Evolutionary conservation across 2,113 vertebrate species (phyloP).

Genomic region (Hyperopisus bebe): DNA sequence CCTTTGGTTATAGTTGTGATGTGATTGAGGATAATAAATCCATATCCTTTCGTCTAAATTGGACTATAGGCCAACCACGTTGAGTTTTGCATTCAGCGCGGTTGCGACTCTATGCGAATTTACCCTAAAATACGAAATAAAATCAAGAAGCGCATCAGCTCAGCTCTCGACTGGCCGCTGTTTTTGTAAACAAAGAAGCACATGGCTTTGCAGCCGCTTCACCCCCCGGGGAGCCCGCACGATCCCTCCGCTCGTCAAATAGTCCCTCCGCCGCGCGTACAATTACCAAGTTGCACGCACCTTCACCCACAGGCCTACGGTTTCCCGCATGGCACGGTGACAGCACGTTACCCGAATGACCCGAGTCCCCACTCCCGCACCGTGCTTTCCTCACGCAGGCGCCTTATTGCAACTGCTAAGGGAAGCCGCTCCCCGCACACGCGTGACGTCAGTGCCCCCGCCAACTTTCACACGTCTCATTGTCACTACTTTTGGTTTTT

Average conservation of each 20-base stretch:
- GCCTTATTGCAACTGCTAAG: neutral
- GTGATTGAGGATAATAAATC: neutral
- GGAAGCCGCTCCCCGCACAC: neutral
- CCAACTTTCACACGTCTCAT: neutral
- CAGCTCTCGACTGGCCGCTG: constrained; percentile 43
- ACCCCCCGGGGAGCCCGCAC: constrained; percentile 9
- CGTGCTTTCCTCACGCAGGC: neutral
- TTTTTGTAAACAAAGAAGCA: constrained; percentile 61
- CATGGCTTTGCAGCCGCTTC: constrained; percentile 41
- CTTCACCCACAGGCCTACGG: neutral
- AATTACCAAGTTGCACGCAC: neutral
- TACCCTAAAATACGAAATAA: neutral
- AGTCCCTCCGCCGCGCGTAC: constrained; percentile 5
- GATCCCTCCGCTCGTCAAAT: constrained; percentile 24
- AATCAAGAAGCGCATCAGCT: neutral
- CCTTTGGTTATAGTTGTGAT: neutral
- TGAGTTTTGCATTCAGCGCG: neutral
- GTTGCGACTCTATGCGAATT: neutral
- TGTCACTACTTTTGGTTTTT: neutral
- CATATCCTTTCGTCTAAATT: neutral
- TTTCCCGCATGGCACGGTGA: neutral
- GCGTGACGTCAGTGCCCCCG: neutral
- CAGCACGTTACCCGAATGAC: neutral
- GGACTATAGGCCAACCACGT: neutral
- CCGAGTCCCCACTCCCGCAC: neutral